Conservation (phyloP, 2,797 vertebrate species). For the Clarias platycephalus region DNA sequence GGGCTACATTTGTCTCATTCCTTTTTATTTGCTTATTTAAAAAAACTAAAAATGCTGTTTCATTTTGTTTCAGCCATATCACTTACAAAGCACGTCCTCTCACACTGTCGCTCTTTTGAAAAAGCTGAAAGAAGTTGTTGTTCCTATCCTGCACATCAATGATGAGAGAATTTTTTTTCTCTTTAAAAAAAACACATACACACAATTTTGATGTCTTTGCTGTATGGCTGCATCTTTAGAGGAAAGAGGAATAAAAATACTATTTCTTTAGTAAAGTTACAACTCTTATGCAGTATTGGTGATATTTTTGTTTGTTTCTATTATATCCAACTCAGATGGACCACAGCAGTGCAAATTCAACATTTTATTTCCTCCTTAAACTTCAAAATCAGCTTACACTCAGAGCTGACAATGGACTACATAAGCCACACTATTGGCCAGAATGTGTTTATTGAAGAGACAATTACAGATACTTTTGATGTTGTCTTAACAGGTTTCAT, state of each 20-base stretch:
- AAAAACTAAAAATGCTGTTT: not conserved
- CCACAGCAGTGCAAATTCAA: not conserved
- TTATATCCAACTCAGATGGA: not conserved
- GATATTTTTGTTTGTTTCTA: not conserved
- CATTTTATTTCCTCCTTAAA: not conserved
- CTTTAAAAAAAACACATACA: not conserved
- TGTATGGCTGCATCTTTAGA: not conserved
- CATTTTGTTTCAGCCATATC: not conserved
- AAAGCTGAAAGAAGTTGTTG: not conserved
- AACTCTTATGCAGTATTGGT: not conserved
- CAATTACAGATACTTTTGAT: not conserved
- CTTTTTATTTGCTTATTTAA: not conserved
- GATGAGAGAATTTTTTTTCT: not conserved
- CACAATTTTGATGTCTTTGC: not conserved
- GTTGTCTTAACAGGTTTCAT: not conserved
- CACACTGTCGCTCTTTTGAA: not conserved
- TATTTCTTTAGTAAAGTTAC: not conserved
- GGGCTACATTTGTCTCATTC: not conserved
- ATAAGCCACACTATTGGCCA: not conserved
- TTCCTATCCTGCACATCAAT: not conserved
- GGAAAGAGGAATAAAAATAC: not conserved
- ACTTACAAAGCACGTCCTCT: not conserved
- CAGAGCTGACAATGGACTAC: not conserved
- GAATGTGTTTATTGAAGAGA: not conserved
- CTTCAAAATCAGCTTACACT: not conserved